These are phyloP conservation scores for Antedon mediterranea DNA, from an alignment of 53 echinoderm and acorn worm genomes.

Conservation along the genomic window DNA sequence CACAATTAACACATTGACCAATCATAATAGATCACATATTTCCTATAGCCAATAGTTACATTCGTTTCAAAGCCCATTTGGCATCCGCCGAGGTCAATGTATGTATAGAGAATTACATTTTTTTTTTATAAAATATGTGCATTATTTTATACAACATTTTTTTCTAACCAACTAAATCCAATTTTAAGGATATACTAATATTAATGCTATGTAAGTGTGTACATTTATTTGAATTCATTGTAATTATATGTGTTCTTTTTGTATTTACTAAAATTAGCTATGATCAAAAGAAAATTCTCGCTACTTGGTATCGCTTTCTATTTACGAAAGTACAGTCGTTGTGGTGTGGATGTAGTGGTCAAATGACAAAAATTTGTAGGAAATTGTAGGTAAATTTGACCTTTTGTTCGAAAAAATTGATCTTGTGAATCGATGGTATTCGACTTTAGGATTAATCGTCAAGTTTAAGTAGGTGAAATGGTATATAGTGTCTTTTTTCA, in stretches of 20 bases:
- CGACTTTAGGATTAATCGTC: neutral
- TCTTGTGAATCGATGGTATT: neutral
- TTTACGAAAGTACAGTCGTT: conserved; percentile 1
- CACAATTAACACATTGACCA: neutral
- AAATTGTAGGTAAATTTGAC: neutral
- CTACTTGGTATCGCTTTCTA: neutral
- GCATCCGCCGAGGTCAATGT: neutral
- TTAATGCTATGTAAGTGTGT: neutral
- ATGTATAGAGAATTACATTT: neutral
- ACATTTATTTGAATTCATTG: neutral
- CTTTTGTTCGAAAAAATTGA: neutral
- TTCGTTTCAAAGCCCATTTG: neutral
- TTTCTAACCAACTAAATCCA: too few relatives aligned
- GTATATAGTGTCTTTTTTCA: neutral
- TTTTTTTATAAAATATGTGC: neutral
- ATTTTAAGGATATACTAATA: too few relatives aligned
- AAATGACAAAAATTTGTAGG: neutral
- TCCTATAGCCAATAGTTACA: neutral
- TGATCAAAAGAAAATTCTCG: neutral
- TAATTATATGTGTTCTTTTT: neutral
- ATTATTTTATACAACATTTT: neutral
- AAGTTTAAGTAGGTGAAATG: neutral
- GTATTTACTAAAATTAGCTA: neutral
- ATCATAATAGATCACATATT: neutral
- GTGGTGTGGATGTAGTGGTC: neutral